These are phyloP conservation scores for Amiota communis DNA, from an alignment of 2,888 invertebrate species.

Conservation along the genomic window DNA sequence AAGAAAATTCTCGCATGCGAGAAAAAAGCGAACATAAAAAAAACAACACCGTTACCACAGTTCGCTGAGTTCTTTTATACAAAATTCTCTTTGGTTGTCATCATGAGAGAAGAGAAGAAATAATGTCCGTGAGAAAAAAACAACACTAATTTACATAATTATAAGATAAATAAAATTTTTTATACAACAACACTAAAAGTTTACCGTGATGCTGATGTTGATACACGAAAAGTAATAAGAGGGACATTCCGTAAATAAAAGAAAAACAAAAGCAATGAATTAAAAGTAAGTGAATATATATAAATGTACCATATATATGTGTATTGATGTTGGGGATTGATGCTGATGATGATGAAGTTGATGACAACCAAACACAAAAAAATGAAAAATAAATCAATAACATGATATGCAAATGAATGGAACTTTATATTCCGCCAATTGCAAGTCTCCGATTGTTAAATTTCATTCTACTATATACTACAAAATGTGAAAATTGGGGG, in stretches of 20 bases:
- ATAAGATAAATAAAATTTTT: conserved; percentile 64
- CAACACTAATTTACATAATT: conserved; percentile 58
- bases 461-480: too few species aligned
- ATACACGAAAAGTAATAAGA: not conserved
- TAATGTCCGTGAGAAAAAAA: conserved; percentile 19
- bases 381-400: conserved; percentile 21
- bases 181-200: conserved; percentile 53
- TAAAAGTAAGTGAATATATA: not conserved
- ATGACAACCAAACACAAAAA: not conserved
- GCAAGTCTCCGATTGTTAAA: too few species aligned
- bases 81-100: too few species aligned
- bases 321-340: not conserved
- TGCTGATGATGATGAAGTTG: conserved; percentile 32
- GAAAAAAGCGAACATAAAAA: conserved; percentile 17
- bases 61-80: not conserved
- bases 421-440: not conserved
- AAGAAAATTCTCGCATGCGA: conserved; percentile 21
- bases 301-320: too few species aligned
- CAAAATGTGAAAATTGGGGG: too few species aligned
- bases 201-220: not conserved
- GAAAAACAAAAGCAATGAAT: not conserved
- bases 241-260: not conserved
- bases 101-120: too few species aligned
- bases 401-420: conserved; percentile 37
- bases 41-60: conserved; percentile 28